phyloP scores from a whole-genome alignment of 2,888 invertebrate genomes.

The Machimus atricapillus region DNA sequence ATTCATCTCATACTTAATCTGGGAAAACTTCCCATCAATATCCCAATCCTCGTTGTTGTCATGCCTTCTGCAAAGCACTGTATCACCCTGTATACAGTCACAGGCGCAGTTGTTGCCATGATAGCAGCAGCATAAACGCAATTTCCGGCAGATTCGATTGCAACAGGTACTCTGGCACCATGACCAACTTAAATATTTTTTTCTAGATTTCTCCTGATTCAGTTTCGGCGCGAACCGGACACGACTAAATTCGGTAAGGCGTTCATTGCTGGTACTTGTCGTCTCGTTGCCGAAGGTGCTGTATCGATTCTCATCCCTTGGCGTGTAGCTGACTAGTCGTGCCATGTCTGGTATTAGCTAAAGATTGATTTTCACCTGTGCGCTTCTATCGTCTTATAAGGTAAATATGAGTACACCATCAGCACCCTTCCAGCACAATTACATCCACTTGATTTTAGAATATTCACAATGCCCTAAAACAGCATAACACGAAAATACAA shows the following conservation, averaged over 20 bases:
- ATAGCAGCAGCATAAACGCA: neutral
- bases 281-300: slow-evolving; percentile 48
- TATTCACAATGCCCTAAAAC: neutral
- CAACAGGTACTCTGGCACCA: slow-evolving; percentile 48
- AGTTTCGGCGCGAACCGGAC: slow-evolving; percentile 37
- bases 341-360: slow-evolving; percentile 46
- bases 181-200: slow-evolving; percentile 43
- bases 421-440: neutral
- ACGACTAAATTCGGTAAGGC: slow-evolving; percentile 33
- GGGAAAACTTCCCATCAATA: slow-evolving; percentile 58
- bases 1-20: slow-evolving; percentile 56
- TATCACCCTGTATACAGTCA: neutral
- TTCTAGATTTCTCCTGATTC: slow-evolving; percentile 36
- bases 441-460: neutral
- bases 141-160: slow-evolving; percentile 8
- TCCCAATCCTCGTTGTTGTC: slow-evolving; percentile 56
- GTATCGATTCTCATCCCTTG: slow-evolving; percentile 49
- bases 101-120: slow-evolving; percentile 48
- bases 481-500: neutral
- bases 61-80: slow-evolving; percentile 43
- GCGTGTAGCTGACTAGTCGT: slow-evolving; percentile 49
- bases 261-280: neutral
- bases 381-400: neutral
- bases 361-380: neutral
- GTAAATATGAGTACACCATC: neutral